Base-by-base conservation (phyloP, 1,140 invertebrate species). In the Musca vetustissima region DNA sequence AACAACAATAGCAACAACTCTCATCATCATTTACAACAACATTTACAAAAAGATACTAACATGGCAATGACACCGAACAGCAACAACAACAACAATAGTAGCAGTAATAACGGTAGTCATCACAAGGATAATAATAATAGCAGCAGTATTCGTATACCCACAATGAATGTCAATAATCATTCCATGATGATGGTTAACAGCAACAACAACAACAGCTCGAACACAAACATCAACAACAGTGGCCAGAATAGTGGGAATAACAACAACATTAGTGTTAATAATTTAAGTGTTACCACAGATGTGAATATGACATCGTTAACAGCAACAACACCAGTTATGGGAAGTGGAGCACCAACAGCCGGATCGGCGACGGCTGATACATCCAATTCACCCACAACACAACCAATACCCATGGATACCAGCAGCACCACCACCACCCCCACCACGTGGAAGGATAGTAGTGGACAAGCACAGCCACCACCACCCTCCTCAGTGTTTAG, bases 111-210 rank as follows among this genome's bases (percentile, higher is more conserved):
- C 22, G 59, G 22, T 64, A 50, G 55, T 43, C 53, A 49, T n/a
- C 70, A 70, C 11, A 59, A 59, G 7, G 73, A 70, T 36, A 72
- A 47, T 66, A 73, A 65, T 21, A 49, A 7, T 17, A 73, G 28
- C 68, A 74, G 69, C 66, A 68, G 53, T 67, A 69, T 66, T n/a
- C 64, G 69, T 75, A 69, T 48, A 24, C 15, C 11, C 65, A 8
- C 75, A 73, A 28, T 55, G 55, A 2, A 53, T 74, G 19, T 52
- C 69, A 36, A 43, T 43, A 43, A 43, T 13, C 36, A 43, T 43
- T 43, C 66, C 72, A 52, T 77, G 75, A 70, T 24, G 64, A 72
- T 24, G 73, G 75, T 66, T 78, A 77, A 69, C 59, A 70, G 9
- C 73, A 73, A 7, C 72, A 76, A 32, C 71, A 74, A 32, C 72